Evolutionary conservation across 2,113 vertebrate species (phyloP).

Genomic region (Scortum barcoo): DNA sequence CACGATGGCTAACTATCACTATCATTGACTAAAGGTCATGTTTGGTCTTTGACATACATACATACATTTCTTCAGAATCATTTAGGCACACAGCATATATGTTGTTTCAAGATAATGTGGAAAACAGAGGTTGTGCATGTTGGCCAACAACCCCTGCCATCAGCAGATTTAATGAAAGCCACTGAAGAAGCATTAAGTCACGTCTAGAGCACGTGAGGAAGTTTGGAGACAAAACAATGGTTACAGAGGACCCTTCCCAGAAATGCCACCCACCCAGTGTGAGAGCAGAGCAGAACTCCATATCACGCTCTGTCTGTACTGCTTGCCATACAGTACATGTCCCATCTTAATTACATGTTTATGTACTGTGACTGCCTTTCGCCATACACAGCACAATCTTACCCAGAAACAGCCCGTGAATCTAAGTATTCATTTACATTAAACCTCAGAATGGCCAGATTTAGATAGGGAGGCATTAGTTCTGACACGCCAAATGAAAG

Average conservation of each 20-base stretch:
- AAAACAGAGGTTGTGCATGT: constrained; percentile 47
- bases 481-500: constrained; percentile 60
- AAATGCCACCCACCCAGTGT: constrained; percentile 50
- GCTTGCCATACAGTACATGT: constrained; percentile 34
- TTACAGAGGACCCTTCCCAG: constrained; percentile 64
- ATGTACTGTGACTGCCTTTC: constrained; percentile 35
- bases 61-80: background rate
- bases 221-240: constrained; percentile 61
- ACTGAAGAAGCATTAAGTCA: constrained; percentile 56
- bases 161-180: constrained; percentile 57
- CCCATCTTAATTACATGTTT: constrained; percentile 66
- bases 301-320: background rate
- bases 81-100: background rate
- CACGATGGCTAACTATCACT: too few relatives aligned
- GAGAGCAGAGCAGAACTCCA: constrained; percentile 12
- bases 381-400: constrained; percentile 21
- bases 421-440: constrained; percentile 66
- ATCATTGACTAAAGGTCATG: background rate
- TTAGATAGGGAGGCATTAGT: constrained; percentile 69
- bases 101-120: constrained; percentile 28
- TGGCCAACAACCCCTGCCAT: constrained; percentile 19
- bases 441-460: constrained; percentile 69
- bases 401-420: constrained; percentile 39
- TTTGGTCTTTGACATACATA: too few relatives aligned
- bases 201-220: constrained; percentile 50